These are phyloP conservation scores for Papilio dardanus DNA, from an alignment of 1,140 invertebrate genomes.

Conservation along the genomic window DNA sequence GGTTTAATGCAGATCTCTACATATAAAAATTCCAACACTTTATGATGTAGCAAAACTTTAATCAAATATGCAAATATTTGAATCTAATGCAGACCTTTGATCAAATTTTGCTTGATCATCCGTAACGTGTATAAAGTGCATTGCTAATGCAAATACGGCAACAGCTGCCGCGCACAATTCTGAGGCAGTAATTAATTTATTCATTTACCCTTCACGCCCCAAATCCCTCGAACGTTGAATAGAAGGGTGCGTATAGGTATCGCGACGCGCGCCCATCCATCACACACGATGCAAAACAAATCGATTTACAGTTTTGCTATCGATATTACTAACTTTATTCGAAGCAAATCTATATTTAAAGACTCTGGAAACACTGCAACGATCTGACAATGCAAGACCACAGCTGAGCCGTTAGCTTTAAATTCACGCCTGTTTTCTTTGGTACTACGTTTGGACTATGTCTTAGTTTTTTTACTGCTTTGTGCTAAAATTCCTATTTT, in stretches of 20 bases:
- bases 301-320: conserved; percentile 63
- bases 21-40: conserved; percentile 3
- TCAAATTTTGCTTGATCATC: conserved; percentile 45
- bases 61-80: conserved; percentile 33
- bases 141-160: conserved; percentile 42
- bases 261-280: conserved; percentile 62
- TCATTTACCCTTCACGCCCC: conserved; percentile 78
- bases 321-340: conserved; percentile 43
- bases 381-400: too few relatives aligned
- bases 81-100: conserved; percentile 30
- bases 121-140: conserved; percentile 45
- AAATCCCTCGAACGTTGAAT: conserved; percentile 55
- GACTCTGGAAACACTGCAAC: background rate
- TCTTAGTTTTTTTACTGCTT: too few relatives aligned
- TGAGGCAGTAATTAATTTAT: conserved; percentile 71
- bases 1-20: background rate
- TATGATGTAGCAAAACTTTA: conserved; percentile 39
- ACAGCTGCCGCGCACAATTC: conserved; percentile 69
- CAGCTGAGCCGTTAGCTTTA: too few relatives aligned
- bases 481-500: too few relatives aligned
- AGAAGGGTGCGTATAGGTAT: conserved; percentile 54
- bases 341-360: background rate
- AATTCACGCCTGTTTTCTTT: too few relatives aligned
- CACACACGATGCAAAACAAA: conserved; percentile 66
- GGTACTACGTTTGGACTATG: too few relatives aligned